Percentiles rank a stretch among this genome's conserved stretches.
These are phyloP conservation scores for Mesorhabditis sp. DNA, from an alignment of 2,888 invertebrate species.

Conservation along the genomic window DNA sequence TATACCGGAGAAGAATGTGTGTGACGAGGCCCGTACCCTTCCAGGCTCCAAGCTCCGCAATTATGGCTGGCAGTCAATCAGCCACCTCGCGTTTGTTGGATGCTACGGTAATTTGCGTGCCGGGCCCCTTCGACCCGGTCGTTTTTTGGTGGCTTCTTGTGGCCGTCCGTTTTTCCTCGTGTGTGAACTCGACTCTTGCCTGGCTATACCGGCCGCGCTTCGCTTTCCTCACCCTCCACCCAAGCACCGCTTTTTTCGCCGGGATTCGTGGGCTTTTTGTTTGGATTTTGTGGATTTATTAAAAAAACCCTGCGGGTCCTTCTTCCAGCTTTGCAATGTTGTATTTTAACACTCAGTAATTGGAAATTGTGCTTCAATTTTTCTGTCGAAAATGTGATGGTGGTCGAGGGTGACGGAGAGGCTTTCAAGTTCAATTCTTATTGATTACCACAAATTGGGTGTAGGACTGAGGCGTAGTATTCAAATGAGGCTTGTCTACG, in stretches of 20 bases:
- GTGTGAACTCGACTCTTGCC: slow-evolving; percentile 1
- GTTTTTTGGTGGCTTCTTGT: neutral
- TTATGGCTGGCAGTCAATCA: slow-evolving; percentile 50
- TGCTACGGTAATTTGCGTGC: slow-evolving; percentile 38
- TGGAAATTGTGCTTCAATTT: too few relatives aligned
- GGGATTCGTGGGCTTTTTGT: neutral
- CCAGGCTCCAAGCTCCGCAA: slow-evolving; percentile 27
- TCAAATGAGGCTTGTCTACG: too few relatives aligned
- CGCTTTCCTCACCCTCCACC: slow-evolving; percentile 12
- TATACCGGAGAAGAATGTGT: neutral
- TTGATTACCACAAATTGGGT: too few relatives aligned
- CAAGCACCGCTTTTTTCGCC: slow-evolving; percentile 1
- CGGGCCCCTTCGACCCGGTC: too few relatives aligned
- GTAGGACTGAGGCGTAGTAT: too few relatives aligned
- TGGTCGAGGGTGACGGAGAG: slow-evolving; percentile 1
- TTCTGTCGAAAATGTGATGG: too few relatives aligned
- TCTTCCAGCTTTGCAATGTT: too few relatives aligned
- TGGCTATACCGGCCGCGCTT: neutral
- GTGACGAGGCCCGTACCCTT: neutral
- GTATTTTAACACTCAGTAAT: too few relatives aligned
- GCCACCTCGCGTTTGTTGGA: slow-evolving; percentile 46
- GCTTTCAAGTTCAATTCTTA: neutral
- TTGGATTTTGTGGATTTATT: neutral
- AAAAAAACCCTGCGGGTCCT: too few relatives aligned
- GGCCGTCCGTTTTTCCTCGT: slow-evolving; percentile 3